Base-by-base conservation (phyloP, 2,888 invertebrate species). In the Rotaria magnacalcarata region DNA sequence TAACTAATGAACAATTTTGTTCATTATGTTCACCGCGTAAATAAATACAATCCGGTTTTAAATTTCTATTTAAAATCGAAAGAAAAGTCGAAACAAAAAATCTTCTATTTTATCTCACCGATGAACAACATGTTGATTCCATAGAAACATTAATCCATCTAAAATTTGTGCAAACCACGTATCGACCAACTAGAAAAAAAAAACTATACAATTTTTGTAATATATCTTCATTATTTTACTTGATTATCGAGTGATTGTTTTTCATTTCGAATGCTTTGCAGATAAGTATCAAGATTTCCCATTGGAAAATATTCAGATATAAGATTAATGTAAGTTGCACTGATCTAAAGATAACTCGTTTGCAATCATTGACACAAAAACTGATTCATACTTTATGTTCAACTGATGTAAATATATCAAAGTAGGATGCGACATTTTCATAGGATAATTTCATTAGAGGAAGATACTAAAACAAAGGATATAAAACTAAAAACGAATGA, bases 131-230 rank as follows among this genome's bases (percentile, higher is more conserved):
- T 47, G 7, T 80, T 80, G 47, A 80, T 21, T 80, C 75, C 75
- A 80, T 80, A 80, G 47, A 80, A 41, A 80, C 75, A 80, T 80
- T 47, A 80, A 80, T 8, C 75, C 75, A 80, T 80, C 75, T 80
- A 80, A 80, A 24, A 80, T 80, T 80, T 80, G 43, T 43, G 75
- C 75, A 80, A 43, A 43, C 75, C 75, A 80, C 6, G 8, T n/a
- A 47, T 80, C 75, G 7, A 47, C 41, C 47, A 80, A 80, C 75
- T 80, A 8, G 21, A 5, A 24, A 47, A 80, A 21, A 47, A 10
- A 47, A 10, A 10, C 2, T 41, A 34, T 47, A 10, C 24, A 80
- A 8, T 50, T 11, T 50, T 50, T 8, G 8, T 14, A 50, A 50
- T 50, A 8, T 11, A 50, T 50, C 14, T 50, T 50, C 50, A 50